Evolutionary conservation across 2,888 invertebrate genomes (phyloP).

Genomic region (Pachliopta kotzebuea): DNA sequence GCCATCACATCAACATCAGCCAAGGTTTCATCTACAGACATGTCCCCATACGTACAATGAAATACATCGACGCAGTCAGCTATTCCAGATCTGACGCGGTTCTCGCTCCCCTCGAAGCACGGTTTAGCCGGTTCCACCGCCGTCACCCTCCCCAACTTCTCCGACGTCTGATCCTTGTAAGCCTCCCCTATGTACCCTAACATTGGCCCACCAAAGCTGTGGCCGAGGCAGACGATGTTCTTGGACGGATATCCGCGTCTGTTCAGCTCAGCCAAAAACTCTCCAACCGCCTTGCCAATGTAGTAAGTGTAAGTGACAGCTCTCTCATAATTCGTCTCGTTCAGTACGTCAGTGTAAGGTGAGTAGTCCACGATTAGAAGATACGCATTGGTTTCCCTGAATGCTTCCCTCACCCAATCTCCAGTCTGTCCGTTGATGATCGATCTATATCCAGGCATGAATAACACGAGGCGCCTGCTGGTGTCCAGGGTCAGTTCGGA

Average conservation of each 20-base stretch:
- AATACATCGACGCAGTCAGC: slow-evolving; percentile 1
- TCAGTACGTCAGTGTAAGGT: background rate
- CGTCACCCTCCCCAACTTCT: slow-evolving; percentile 60
- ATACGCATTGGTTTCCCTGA: background rate
- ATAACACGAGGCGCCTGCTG: background rate
- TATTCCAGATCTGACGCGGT: slow-evolving; percentile 1
- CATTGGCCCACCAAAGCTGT: slow-evolving; percentile 68
- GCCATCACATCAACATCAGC: background rate
- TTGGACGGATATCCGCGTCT: background rate
- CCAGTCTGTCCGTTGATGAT: background rate
- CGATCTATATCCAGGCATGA: slow-evolving; percentile 2
- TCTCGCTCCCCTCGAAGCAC: slow-evolving; percentile 45
- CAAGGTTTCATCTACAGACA: background rate
- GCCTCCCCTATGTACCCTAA: slow-evolving; percentile 52
- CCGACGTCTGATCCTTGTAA: slow-evolving; percentile 51
- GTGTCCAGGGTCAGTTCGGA: background rate
- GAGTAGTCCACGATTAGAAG: slow-evolving; percentile 3
- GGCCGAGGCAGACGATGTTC: slow-evolving; percentile 43
- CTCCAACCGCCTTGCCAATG: slow-evolving; percentile 3
- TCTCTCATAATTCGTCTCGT: background rate
- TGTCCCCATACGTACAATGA: background rate
- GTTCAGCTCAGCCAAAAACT: background rate
- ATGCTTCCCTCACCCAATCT: background rate
- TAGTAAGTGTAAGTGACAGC: background rate
- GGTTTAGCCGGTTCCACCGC: slow-evolving; percentile 70